Evolutionary conservation across 2,888 invertebrate species (phyloP).

Genomic region (Allacma fusca): DNA sequence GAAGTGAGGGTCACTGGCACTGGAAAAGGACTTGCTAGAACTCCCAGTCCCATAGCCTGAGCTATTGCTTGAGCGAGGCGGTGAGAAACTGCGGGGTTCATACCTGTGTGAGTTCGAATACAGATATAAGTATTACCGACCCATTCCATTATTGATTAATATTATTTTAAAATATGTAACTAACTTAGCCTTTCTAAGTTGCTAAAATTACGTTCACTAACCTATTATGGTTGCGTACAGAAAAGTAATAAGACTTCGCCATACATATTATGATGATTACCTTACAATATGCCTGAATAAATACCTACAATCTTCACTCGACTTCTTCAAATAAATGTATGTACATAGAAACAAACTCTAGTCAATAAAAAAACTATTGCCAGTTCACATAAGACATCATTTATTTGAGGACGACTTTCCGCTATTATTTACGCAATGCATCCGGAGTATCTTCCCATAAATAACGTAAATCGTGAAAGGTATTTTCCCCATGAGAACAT

Average conservation of each 20-base stretch:
- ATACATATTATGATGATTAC: too few relatives aligned
- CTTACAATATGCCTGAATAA: too few relatives aligned
- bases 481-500: neutral
- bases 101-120: constrained; percentile 64
- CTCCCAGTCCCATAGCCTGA: constrained; percentile 84
- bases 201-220: too few relatives aligned
- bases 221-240: too few relatives aligned
- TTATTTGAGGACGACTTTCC: neutral
- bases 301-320: too few relatives aligned
- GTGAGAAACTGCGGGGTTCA: constrained; percentile 75
- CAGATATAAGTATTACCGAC: neutral
- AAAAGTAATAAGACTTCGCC: too few relatives aligned
- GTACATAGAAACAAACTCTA: too few relatives aligned
- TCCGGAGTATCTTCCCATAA: neutral
- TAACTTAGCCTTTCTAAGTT: too few relatives aligned
- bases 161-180: too few relatives aligned
- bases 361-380: too few relatives aligned
- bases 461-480: neutral
- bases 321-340: too few relatives aligned
- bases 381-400: too few relatives aligned
- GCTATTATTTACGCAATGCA: neutral
- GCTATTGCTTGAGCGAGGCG: constrained; percentile 82
- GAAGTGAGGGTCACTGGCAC: constrained; percentile 64
- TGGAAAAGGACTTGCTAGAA: constrained; percentile 66
- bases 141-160: constrained; percentile 17